Percentiles rank a stretch among this genome's conserved stretches.
Conservation (phyloP, 1,140 invertebrate species). For the Bombyx mandarina region DNA sequence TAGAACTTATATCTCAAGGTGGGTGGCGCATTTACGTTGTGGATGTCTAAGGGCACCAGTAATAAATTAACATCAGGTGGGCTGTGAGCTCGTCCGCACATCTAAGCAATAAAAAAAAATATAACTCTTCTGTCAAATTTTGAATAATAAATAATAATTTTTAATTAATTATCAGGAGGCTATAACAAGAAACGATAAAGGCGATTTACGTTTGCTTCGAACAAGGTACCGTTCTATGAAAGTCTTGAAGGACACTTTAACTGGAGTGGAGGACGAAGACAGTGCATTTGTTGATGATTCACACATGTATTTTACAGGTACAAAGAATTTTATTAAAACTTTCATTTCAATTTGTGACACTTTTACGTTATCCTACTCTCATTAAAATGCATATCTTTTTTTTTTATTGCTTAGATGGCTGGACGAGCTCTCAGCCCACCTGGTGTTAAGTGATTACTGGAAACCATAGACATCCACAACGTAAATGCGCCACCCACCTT, state of each 20-base stretch:
- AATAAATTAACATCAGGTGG: too few relatives aligned
- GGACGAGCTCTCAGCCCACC: too few relatives aligned
- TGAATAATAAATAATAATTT: not conserved
- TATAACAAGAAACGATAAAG: conserved; percentile 42
- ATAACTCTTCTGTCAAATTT: conserved; percentile 4
- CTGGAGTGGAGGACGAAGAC: conserved; percentile 45
- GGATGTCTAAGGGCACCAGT: too few relatives aligned
- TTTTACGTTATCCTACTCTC: too few relatives aligned
- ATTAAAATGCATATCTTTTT: too few relatives aligned
- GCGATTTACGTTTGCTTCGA: conserved; percentile 51
- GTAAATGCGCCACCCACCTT: too few relatives aligned
- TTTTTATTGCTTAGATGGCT: too few relatives aligned
- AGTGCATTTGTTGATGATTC: conserved; percentile 57
- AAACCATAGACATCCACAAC: too few relatives aligned
- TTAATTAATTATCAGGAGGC: conserved; percentile 25
- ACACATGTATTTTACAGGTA: conserved; percentile 60
- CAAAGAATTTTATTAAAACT: not conserved
- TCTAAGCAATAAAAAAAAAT: not conserved
- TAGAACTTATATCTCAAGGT: too few relatives aligned
- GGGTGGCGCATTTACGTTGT: too few relatives aligned
- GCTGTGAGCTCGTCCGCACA: too few relatives aligned
- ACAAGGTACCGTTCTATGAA: conserved; percentile 58
- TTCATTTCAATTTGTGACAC: not conserved
- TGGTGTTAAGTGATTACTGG: too few relatives aligned
- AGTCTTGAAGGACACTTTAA: conserved; percentile 51